phyloP scores from a whole-genome alignment of 2,113 vertebrate genomes.

The Pontoporia blainvillei region DNA sequence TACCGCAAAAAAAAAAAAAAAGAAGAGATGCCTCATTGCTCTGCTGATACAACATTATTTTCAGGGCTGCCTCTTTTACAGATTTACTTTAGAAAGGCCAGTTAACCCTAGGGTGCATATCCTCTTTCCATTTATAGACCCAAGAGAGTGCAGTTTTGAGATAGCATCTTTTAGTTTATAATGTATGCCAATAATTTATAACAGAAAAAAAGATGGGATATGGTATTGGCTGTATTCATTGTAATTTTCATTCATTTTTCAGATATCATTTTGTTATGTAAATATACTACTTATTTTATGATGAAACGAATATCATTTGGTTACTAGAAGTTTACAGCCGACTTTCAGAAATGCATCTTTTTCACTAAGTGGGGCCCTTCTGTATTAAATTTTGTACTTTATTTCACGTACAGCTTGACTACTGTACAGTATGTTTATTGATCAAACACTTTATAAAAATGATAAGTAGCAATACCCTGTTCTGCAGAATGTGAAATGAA shows the following conservation, averaged over 20 bases:
- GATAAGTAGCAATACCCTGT: neutral
- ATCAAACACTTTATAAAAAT: neutral
- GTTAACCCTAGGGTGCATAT: neutral
- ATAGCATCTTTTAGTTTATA: neutral
- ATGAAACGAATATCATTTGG: neutral
- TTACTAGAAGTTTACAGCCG: neutral
- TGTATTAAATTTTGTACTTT: neutral
- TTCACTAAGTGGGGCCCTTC: neutral
- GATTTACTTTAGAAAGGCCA: neutral
- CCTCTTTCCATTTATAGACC: neutral
- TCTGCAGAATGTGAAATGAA: neutral
- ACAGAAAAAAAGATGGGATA: neutral
- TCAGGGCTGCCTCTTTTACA: neutral
- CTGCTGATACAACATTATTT: neutral
- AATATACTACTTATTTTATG: neutral
- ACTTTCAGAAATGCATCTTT: constrained; percentile 26
- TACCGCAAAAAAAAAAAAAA: neutral
- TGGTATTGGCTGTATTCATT: neutral
- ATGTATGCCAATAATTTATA: neutral
- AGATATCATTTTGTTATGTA: neutral
- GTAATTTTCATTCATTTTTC: neutral
- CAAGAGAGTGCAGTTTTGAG: neutral
- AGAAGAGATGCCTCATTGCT: neutral
- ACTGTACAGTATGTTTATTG: neutral
- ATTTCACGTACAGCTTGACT: constrained; percentile 3